Evolutionary conservation across 2,797 vertebrate species (phyloP).

Genomic region (Eulemur mongoz): DNA sequence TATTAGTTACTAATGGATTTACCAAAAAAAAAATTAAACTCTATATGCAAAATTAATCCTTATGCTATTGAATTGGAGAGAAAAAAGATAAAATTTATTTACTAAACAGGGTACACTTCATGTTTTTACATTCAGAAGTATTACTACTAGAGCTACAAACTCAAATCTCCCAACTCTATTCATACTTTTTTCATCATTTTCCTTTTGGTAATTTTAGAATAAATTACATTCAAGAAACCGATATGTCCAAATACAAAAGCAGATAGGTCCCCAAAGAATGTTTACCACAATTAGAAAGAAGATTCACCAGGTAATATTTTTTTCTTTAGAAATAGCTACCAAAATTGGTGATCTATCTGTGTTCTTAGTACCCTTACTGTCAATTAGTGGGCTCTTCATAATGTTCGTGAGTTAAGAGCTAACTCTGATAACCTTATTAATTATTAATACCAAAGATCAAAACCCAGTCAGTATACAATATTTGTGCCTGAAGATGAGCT

Average conservation of each 20-base stretch:
- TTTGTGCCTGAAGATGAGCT: not conserved
- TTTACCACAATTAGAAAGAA: slow-evolving; percentile 33
- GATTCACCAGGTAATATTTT: not conserved
- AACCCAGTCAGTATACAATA: not conserved
- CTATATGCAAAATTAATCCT: not conserved
- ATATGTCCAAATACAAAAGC: slow-evolving; percentile 25
- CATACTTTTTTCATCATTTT: slow-evolving; percentile 9
- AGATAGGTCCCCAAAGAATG: not conserved
- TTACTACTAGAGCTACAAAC: not conserved
- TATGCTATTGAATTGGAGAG: not conserved
- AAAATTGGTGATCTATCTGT: not conserved
- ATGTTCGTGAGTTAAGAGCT: not conserved
- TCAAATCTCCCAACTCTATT: not conserved
- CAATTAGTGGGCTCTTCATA: not conserved
- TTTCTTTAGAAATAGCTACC: not conserved
- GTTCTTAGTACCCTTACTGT: not conserved
- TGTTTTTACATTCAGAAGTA: not conserved
- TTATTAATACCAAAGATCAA: not conserved
- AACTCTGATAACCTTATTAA: not conserved
- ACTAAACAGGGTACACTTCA: not conserved
- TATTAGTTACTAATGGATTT: not conserved
- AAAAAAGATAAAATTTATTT: not conserved
- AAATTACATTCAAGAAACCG: not conserved
- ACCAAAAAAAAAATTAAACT: not conserved
- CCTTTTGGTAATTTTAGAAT: not conserved